Conservation (phyloP, 1,140 invertebrate genomes). For the Hetaerina americana region DNA sequence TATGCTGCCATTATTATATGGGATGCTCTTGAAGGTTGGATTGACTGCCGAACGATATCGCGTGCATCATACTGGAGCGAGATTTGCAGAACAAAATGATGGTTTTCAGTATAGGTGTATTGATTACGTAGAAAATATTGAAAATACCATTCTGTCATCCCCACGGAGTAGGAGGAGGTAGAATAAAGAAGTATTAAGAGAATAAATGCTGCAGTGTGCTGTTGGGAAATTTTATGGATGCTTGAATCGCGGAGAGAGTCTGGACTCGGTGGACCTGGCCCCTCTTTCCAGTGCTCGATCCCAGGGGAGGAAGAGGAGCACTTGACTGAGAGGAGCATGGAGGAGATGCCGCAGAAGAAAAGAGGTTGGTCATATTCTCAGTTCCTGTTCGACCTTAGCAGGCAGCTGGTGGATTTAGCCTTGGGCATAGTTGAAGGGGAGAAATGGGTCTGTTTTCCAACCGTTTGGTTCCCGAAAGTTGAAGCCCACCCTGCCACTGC, state of each 20-base stretch:
- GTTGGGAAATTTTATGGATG: constrained; percentile 32
- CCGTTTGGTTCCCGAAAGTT: background rate
- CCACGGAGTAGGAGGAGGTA: constrained; percentile 32
- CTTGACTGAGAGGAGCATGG: background rate
- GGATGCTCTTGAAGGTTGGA: too few species aligned
- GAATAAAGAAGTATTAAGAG: too few species aligned
- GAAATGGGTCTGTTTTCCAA: constrained; percentile 3
- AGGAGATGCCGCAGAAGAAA: background rate
- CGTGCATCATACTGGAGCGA: too few species aligned
- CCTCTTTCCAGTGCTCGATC: background rate
- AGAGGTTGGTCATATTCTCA: constrained; percentile 19
- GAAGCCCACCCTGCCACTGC: background rate
- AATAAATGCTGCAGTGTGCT: constrained; percentile 33
- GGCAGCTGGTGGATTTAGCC: constrained; percentile 40
- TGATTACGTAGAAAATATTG: too few species aligned
- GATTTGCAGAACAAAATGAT: too few species aligned
- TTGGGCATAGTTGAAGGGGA: constrained; percentile 21
- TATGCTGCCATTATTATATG: too few species aligned
- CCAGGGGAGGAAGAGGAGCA: background rate
- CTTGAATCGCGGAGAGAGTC: constrained; percentile 2
- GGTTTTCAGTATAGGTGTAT: too few species aligned
- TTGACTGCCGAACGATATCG: too few species aligned
- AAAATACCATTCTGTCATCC: too few species aligned
- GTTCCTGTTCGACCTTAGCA: constrained; percentile 51
- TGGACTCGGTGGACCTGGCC: constrained; percentile 3